Base-by-base conservation (phyloP, 2,797 vertebrate genomes). In the Typhlichthys eigenmanni region DNA sequence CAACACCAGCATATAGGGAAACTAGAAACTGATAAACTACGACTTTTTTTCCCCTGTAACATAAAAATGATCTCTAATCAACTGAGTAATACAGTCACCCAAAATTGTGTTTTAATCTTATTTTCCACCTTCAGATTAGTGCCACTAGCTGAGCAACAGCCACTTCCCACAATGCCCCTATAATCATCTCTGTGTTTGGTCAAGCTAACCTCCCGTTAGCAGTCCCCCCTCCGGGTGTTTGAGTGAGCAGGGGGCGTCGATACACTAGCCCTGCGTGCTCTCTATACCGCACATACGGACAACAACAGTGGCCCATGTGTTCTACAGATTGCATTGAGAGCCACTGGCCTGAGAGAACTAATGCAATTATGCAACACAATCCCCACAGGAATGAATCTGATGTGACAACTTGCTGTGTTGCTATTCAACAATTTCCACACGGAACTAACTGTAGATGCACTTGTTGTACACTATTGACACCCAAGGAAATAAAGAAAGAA, bases 281-380 rank as follows among this genome's bases (percentile, higher is more conserved):
- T 76, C 81, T 87, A 24, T 73, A 52, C 68, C 79, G 74, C 60
- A 70, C 81, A 83, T 71, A 78, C 65, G 62, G 82, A 66, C 74
- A 74, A 83, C 80, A 86, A 88, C 82, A 87, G 77, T 85, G 75
- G 59, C 45, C 87, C 59, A 46, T 87, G 84, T 87, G 87, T 87
- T 83, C 68, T 62, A 58, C 76, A 71, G 77, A 82, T 88, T 87
- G 84, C 83, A 84, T 88, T 83, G 59, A 80, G 38, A 9, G 73
- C 69, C 72, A 75, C 29, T 63, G 75, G 88, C 80, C 84, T 80
- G 81, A 81, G 79, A 85, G 86, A 73, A 19, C 82, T 85, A 86
- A 89, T 87, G 81, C 81, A 87, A 89, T 91, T 91, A 90, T 75
- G 83, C 83, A 91, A 91, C 81, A 76, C 76, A 80, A 80, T 60